phyloP scores from a whole-genome alignment of 1,140 invertebrate genomes.

The Psix sp. region DNA sequence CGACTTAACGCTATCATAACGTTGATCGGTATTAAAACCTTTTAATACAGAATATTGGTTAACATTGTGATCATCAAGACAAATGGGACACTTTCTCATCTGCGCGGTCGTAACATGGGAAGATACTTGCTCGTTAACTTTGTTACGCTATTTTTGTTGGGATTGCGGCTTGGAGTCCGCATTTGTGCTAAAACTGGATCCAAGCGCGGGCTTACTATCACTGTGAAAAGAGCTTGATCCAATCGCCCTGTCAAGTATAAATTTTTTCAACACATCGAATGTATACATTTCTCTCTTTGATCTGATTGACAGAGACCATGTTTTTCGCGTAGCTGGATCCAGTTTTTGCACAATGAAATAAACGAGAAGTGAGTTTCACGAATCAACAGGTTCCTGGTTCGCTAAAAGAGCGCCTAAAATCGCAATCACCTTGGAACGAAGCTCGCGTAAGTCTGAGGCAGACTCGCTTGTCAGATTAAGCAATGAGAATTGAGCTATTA shows the following conservation, averaged over 20 bases:
- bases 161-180: neutral
- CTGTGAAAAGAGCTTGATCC: conserved; percentile 1
- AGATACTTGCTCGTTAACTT: neutral
- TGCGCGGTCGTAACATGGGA: neutral
- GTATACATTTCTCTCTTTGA: neutral
- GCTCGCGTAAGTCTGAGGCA: neutral
- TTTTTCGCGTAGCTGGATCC: neutral
- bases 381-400: neutral
- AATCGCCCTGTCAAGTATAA: neutral
- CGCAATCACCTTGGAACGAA: neutral
- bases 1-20: neutral
- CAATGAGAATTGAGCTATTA: neutral
- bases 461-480: neutral
- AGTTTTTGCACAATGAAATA: conserved; percentile 1
- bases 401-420: neutral
- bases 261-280: neutral
- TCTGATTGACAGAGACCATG: neutral
- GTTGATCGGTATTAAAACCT: neutral
- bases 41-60: neutral
- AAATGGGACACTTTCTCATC: neutral
- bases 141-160: neutral
- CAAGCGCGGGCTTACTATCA: neutral
- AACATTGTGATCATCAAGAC: neutral
- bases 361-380: conserved; percentile 1
- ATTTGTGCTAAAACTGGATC: neutral